Evolutionary conservation across 2,797 vertebrate genomes (phyloP).

Genomic region (Odontamblyopus rebecca): DNA sequence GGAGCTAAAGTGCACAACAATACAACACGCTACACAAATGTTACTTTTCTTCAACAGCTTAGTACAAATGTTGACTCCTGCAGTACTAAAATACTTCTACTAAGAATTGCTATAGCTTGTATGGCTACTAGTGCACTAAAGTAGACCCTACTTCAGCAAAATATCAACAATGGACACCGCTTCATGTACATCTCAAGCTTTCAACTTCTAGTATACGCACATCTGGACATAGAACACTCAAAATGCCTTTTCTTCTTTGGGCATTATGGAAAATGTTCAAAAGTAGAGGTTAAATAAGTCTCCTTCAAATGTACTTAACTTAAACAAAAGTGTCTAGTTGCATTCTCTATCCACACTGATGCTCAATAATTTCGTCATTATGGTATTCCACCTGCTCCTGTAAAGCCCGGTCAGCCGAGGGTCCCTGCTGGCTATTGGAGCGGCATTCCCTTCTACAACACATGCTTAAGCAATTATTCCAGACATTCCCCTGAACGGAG

Average conservation of each 20-base stretch:
- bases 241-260: not conserved
- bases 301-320: not conserved
- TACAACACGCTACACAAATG: not conserved
- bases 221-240: not conserved
- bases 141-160: not conserved
- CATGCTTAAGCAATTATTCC: slow-evolving; percentile 79
- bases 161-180: not conserved
- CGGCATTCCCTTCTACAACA: slow-evolving; percentile 66
- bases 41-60: too few relatives aligned
- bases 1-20: not conserved
- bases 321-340: slow-evolving; percentile 2
- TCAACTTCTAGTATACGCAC: not conserved
- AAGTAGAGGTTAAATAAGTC: not conserved
- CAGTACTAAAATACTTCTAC: not conserved
- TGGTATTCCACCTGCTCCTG: slow-evolving; percentile 66
- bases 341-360: slow-evolving; percentile 3
- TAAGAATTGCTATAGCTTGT: not conserved
- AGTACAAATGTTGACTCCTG: not conserved
- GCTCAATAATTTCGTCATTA: slow-evolving; percentile 18
- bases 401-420: slow-evolving; percentile 52
- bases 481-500: slow-evolving; percentile 63
- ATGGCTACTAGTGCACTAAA: too few relatives aligned
- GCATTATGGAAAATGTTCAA: too few relatives aligned
- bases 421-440: slow-evolving; percentile 48
- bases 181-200: not conserved